These are phyloP conservation scores for Trichogramma dendrolimi DNA, from an alignment of 2,888 invertebrate species.

Conservation along the genomic window DNA sequence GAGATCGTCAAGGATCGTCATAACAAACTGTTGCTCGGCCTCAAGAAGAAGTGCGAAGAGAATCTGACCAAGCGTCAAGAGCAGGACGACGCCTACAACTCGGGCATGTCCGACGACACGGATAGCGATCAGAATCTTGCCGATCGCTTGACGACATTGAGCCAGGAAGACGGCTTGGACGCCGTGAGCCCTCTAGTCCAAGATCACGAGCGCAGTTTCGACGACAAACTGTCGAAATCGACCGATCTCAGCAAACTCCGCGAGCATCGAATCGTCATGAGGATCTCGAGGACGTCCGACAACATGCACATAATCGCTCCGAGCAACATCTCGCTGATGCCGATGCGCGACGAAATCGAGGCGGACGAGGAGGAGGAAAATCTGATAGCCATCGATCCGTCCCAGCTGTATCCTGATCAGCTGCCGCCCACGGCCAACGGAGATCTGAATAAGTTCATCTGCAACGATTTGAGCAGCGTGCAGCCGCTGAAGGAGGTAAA, in stretches of 20 bases:
- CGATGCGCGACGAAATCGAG: background rate
- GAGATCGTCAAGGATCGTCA: background rate
- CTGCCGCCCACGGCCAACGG: background rate
- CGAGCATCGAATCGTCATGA: constrained; percentile 22
- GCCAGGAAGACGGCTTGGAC: constrained; percentile 2
- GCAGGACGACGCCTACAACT: background rate
- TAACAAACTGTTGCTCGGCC: constrained; percentile 8
- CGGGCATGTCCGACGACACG: constrained; percentile 1
- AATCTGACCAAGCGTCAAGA: constrained; percentile 11
- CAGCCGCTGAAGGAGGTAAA: constrained; percentile 27
- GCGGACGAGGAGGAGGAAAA: constrained; percentile 5
- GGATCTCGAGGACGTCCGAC: constrained; percentile 22
- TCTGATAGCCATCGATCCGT: no score
- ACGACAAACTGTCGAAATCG: background rate
- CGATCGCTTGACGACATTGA: background rate
- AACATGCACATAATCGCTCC: constrained; percentile 21
- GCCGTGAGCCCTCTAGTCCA: background rate
- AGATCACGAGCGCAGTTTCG: background rate
- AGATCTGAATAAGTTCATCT: constrained; percentile 25
- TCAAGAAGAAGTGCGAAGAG: constrained; percentile 20
- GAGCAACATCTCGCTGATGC: constrained; percentile 4
- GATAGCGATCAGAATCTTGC: constrained; percentile 22
- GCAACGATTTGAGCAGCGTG: constrained; percentile 14
- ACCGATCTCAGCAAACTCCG: background rate
- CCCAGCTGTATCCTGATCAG: no score